Base-by-base conservation (phyloP, 2,113 vertebrate species). In the Perognathus longimembris region DNA sequence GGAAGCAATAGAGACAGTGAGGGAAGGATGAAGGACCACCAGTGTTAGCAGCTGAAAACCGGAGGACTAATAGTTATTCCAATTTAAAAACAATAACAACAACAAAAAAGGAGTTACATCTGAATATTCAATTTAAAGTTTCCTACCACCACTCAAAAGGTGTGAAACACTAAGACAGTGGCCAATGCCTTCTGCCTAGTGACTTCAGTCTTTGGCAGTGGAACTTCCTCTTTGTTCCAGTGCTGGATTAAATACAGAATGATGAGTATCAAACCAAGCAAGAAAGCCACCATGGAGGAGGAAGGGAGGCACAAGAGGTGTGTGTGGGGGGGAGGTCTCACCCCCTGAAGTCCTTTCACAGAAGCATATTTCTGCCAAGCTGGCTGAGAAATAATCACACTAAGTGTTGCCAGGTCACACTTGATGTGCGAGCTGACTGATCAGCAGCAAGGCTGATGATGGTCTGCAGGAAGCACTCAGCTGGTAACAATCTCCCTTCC, bases 211-310 rank as follows among this genome's bases (percentile, higher is more conserved):
- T 40, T 36, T 11, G 1, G 6, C n/a, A 40, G 21, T 26, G 66
- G 32, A 70, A 38, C 86, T 74, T 76, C 73, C 40, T 92, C 86
- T 63, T 89, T 76, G 36, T 71, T 50, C 85, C 84, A 81, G 28
- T 34, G 50, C 50, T 79, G 54, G 76, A 36, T 71, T 61, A 74
- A 32, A 76, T 45, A 70, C 50, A 40, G 32, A 32, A 59, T 10
- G 15, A 54, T 38, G 69, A 73, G 24, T 40, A 66, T 82, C 30
- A 79, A 61, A 74, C 63, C 90, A 66, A 69, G n/a, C 63, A 67
- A 38, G 36, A 34, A 69, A 81, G 74, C 66, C 7, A 17, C 79
- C 5, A 5, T n/a, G 50, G 36, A n/a, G n/a, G n/a, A n/a, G n/a
- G n/a, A n/a, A n/a, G n/a, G n/a, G n/a, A n/a, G n/a, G 22, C 38